Conservation (phyloP, 2,113 vertebrate species). For the Protomyctophum bolini region DNA sequence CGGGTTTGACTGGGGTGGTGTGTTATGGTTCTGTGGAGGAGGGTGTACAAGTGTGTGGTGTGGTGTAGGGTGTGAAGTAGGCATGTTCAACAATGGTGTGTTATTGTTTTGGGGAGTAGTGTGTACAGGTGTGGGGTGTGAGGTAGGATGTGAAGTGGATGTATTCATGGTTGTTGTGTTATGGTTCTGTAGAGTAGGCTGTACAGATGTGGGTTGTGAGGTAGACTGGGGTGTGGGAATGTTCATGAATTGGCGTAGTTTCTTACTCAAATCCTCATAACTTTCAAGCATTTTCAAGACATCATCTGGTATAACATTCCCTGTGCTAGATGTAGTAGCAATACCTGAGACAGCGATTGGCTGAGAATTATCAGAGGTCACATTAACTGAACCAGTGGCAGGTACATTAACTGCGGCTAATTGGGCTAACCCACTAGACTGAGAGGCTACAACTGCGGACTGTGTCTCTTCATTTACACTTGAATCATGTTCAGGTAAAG, state of each 20-base stretch:
- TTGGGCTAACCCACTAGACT: background rate
- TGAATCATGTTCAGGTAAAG: background rate
- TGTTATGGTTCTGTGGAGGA: background rate
- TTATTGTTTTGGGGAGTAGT: no score
- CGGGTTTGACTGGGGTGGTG: background rate
- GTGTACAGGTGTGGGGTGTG: no score
- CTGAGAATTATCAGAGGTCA: no score
- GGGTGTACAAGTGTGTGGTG: no score
- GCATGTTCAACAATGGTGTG: no score
- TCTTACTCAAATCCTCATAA: constrained; percentile 8
- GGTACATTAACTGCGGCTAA: background rate
- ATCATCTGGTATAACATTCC: background rate
- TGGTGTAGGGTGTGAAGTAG: no score
- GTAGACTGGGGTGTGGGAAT: background rate
- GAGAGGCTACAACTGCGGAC: background rate
- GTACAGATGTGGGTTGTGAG: background rate
- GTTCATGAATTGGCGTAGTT: background rate
- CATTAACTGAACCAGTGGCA: background rate
- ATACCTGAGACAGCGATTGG: no score
- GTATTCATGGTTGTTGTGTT: no score
- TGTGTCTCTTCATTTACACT: background rate
- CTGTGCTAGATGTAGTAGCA: background rate
- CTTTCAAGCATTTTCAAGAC: background rate
- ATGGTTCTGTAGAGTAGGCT: background rate
- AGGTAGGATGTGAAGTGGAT: no score